Evolutionary conservation across 2,797 vertebrate genomes (phyloP), one percentile per base, ranked within the genome.

Genomic region (Pseudocheirus occidentalis): DNA sequence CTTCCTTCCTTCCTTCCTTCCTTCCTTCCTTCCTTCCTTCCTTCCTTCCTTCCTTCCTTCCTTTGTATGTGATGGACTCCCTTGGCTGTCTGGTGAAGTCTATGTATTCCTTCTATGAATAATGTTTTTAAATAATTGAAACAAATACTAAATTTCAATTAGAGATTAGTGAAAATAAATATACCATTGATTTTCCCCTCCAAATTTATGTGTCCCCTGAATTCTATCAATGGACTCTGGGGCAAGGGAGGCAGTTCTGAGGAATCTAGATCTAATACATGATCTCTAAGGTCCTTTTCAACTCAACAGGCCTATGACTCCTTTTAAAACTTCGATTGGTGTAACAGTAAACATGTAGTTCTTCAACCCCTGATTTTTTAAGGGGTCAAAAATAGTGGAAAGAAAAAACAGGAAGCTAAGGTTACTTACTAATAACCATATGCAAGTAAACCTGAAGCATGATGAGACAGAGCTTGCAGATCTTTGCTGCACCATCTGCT

Each of bases 401-500:
- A 58, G 87, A 27, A 53, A 96, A 1, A 1, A 0, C 12, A 91
- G 95, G 92, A 27, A 29, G 10, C 29, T 10, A 53, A 56, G 73
- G 1, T 40, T 66, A 55, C 53, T 55, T 52, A 94, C 93, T 34
- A 58, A 62, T 55, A 66, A 81, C 95, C 93, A 81, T 90, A 73
- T 95, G 97, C 94, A 58, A 58, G 94, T 95, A 53, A 46, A 13
- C 59, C 92, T 55, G 27, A 92, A 90, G 93, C 93, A 5, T 46
- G 89, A 90, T 96, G 73, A 90, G 62, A 0, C 87, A 53, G 14
- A 46, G n/a, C 52, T 6, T 81, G 34, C 24, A 21, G 73, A 21
- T 73, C 40, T 87, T 95, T 97, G 96, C 90, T 96, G 94, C 92
- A 93, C 96, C 58, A 54, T 95, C 95, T 97, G 96, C 95, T 96